Conservation (phyloP, 2,888 invertebrate genomes). For the Phyllotreta cruciferae region DNA sequence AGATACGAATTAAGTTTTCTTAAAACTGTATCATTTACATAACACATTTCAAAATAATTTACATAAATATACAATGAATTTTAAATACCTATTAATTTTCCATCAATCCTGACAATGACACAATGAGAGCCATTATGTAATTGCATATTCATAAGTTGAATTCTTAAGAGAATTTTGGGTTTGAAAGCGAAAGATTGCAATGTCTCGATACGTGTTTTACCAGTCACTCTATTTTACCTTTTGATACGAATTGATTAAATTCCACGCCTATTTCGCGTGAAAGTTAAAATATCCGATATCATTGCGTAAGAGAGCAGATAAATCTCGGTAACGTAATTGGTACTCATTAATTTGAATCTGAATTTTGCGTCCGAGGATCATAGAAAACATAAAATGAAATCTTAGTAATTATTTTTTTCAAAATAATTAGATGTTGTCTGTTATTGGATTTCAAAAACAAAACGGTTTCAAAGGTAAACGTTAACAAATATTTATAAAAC, state of each 20-base stretch:
- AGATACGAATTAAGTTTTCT: too few species aligned
- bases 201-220: too few species aligned
- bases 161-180: too few species aligned
- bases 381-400: neutral
- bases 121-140: too few species aligned
- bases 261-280: conserved; percentile 14
- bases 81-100: too few species aligned
- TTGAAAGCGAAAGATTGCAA: too few species aligned
- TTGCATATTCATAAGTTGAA: too few species aligned
- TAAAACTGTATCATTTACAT: too few species aligned
- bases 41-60: too few species aligned
- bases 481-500: too few species aligned
- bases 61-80: too few species aligned
- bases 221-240: neutral
- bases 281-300: neutral
- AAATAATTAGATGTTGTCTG: conserved; percentile 1
- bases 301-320: conserved; percentile 11
- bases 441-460: neutral
- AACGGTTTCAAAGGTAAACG: conserved; percentile 1
- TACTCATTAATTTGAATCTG: neutral
- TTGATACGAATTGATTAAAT: conserved; percentile 11
- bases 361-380: neutral
- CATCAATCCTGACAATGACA: too few species aligned
- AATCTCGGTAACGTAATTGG: neutral
- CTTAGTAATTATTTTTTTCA: neutral